Evolutionary conservation across 2,888 invertebrate genomes (phyloP), one percentile per base, ranked within the genome.

Genomic region (Theristus sp.): DNA sequence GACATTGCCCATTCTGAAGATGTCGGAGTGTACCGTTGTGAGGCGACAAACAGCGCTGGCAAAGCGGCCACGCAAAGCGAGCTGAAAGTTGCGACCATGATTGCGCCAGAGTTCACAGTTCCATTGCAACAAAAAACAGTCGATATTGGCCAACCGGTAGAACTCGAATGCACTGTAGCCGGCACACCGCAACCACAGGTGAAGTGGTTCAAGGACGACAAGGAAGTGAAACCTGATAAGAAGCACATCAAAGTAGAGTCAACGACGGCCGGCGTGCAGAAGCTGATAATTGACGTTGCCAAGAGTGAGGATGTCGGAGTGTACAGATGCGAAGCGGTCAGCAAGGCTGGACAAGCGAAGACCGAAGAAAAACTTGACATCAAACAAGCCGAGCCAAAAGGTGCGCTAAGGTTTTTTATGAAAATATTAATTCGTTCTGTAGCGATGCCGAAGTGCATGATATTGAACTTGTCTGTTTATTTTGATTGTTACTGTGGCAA

Each of bases 301-400:
- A 86, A 85, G 71, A 88, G 88, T 0, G 89, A 89, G 73, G 94
- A 96, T 75, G 89, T 90, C 3, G 96, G 96, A 0, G 80, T 89
- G 38, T 96, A 96, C 75, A 90, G 90, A 0, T 93, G 94, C 71
- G 89, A 93, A 1, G 93, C 93, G 0, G 80, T 78, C 59, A 90
- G 89, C 74, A 83, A 83, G 66, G 84, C 82, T 69, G 89, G 89
- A 0, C 85, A 87, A 65, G 82, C 82, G 3, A 78, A 60, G 31
- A 59, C 58, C 3, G 6, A 53, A 3, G 58, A 29, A 1, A 26
- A 56, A 52, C 56, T 49, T 47, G 53, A 56, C 25, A n/a, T 62
- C 26, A 47, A 62, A 27, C 22, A 62, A 2, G 62, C 57, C 24
- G 56, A 59, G 20, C 46, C 56, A 52, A 24, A 52, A 52, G 20